Conservation (phyloP, 2,113 vertebrate species). For the Hippocampus comes region DNA sequence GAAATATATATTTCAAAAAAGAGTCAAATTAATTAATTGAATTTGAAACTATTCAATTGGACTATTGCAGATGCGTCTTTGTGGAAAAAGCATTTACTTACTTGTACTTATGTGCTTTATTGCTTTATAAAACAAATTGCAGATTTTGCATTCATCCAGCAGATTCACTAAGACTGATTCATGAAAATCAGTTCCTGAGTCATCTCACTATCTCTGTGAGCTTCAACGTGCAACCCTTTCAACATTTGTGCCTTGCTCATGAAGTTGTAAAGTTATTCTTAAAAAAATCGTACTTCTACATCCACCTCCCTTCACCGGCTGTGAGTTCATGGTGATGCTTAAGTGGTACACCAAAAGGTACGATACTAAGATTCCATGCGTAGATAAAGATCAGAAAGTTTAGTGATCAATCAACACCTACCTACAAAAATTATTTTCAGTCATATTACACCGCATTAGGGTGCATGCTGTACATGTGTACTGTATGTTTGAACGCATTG, state of each 20-base stretch:
- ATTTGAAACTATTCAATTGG: neutral
- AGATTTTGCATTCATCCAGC: neutral
- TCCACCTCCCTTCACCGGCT: neutral
- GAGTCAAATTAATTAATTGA: neutral
- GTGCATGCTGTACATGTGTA: neutral
- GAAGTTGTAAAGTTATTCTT: neutral
- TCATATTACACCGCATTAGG: neutral
- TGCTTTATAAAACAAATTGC: neutral
- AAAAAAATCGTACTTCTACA: neutral
- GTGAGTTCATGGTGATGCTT: neutral
- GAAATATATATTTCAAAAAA: neutral
- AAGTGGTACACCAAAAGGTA: neutral
- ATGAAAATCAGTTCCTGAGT: neutral
- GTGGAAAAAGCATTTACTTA: neutral
- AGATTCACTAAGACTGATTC: neutral
- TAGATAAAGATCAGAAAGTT: neutral
- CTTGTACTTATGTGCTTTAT: neutral
- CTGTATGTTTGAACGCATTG: neutral
- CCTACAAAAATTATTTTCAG: neutral
- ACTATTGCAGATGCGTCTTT: neutral
- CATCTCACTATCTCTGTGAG: neutral
- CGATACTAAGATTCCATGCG: neutral
- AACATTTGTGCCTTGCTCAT: neutral
- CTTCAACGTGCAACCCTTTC: neutral
- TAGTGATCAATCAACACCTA: neutral